Evolutionary conservation across 2,113 vertebrate genomes (phyloP).

Genomic region (Chaetops frenatus): DNA sequence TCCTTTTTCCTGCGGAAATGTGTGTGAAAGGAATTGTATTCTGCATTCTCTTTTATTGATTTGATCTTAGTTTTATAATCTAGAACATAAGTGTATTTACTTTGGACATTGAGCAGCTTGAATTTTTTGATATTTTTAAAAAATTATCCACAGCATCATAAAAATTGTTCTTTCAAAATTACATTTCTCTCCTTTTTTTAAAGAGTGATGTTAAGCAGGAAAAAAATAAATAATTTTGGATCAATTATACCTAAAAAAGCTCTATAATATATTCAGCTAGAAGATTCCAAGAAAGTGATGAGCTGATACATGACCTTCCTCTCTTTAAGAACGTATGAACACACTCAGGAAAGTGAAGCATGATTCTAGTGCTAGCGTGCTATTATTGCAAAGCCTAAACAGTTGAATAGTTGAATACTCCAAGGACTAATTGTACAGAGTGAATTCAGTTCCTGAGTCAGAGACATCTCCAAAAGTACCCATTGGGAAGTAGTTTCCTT

Average conservation of each 20-base stretch:
- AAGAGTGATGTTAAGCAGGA: background rate
- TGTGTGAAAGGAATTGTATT: background rate
- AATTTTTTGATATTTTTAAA: background rate
- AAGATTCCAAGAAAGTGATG: background rate
- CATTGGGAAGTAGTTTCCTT: background rate
- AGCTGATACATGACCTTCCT: slow-evolving; percentile 6
- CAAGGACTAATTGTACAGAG: background rate
- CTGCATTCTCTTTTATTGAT: background rate
- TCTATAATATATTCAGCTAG: slow-evolving; percentile 11
- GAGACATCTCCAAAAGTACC: background rate
- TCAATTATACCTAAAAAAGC: background rate
- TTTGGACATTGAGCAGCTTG: background rate
- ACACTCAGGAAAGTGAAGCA: background rate
- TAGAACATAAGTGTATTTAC: background rate
- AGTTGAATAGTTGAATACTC: background rate
- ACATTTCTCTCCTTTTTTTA: background rate
- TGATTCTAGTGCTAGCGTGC: background rate
- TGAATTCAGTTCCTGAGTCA: background rate
- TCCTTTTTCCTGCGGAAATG: background rate
- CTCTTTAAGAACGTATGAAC: slow-evolving; percentile 13
- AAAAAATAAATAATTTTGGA: background rate
- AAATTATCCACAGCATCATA: background rate
- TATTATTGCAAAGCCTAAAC: background rate
- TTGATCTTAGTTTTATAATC: background rate
- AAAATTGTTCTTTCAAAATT: background rate